phyloP scores from a whole-genome alignment of 92 coral and sea anemone genomes.

The Parazoanthus darwini region DNA sequence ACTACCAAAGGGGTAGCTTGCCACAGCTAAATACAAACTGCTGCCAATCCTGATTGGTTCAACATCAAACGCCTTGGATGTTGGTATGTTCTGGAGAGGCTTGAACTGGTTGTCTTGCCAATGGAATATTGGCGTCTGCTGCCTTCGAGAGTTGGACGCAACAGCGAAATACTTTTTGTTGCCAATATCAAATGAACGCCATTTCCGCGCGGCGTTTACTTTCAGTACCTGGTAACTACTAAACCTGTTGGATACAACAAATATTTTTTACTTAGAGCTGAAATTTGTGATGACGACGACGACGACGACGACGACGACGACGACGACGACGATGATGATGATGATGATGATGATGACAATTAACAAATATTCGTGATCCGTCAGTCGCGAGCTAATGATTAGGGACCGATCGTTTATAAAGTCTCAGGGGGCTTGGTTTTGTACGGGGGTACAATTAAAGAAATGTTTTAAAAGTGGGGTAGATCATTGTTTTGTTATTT shows the following conservation, averaged over 20 bases:
- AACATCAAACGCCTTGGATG: slow-evolving; percentile 79
- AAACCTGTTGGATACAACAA: slow-evolving; percentile 56
- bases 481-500: too few relatives aligned
- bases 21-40: slow-evolving; percentile 74
- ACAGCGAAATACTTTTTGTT: slow-evolving; percentile 76
- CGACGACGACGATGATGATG: too few relatives aligned
- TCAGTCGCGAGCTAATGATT: too few relatives aligned
- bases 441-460: too few relatives aligned
- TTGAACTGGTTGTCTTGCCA: slow-evolving; percentile 77
- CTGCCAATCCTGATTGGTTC: slow-evolving; percentile 78
- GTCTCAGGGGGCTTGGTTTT: too few relatives aligned
- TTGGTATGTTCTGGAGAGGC: slow-evolving; percentile 66
- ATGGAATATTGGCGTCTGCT: slow-evolving; percentile 75
- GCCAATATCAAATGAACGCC: slow-evolving; percentile 81
- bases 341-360: too few relatives aligned
- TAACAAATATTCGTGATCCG: too few relatives aligned
- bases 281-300: neutral
- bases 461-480: too few relatives aligned
- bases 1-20: slow-evolving; percentile 66
- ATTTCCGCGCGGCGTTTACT: slow-evolving; percentile 77
- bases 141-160: slow-evolving; percentile 74
- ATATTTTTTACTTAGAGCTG: neutral
- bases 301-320: too few relatives aligned
- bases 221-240: slow-evolving; percentile 73
- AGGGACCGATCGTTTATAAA: too few relatives aligned